Base-by-base conservation (phyloP, 2,888 invertebrate species). In the Fissipunctia ypsillon region DNA sequence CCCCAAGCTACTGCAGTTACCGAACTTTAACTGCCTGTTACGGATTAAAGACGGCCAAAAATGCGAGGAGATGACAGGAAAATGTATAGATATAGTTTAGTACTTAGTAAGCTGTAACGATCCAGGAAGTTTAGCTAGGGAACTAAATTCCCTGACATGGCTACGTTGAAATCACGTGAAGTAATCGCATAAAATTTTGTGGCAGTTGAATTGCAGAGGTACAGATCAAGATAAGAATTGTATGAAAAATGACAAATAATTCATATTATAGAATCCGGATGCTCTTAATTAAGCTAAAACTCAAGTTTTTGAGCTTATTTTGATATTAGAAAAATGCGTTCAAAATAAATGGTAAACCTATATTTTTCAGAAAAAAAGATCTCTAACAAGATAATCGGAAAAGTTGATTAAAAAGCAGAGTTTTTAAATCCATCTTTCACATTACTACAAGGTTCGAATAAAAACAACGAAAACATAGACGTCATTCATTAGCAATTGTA, bases 41-140 rank as follows among this genome's bases (percentile, higher is more conserved):
- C 28, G 50, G 35, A 73, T 80, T 57, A 73, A 73, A 6, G 10
- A 54, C 22, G 22, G 19, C 54, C 60, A 43, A 77, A 78, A 78
- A 80, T 73, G 22, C 19, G 14, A n/a, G 28, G 14, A 31, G 10
- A 28, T 43, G 65, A 35, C 10, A 38, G n/a, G 28, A 16, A 35
- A 43, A 50, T 66, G 10, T 61, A 19, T n/a, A 65, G 16, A 31
- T 41, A 19, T n/a, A 63, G 19, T 71, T 57, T 45, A 57, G n/a
- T 60, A 35, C 14, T 52, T 41, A 41, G 12, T 28, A 38, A 38
- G 14, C 25, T 41, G 22, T n/a, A 35, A 35, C 19, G 25, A n/a
- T 22, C 16, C 1, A 9, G 22, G 31, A 19, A 2, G 22, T 64
- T 35, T 54, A 5, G 38, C 10, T 71, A 28, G 19, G 19, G 25